Base-by-base conservation (phyloP, 2,888 invertebrate genomes). In the Aphidoletes aphidimyza region DNA sequence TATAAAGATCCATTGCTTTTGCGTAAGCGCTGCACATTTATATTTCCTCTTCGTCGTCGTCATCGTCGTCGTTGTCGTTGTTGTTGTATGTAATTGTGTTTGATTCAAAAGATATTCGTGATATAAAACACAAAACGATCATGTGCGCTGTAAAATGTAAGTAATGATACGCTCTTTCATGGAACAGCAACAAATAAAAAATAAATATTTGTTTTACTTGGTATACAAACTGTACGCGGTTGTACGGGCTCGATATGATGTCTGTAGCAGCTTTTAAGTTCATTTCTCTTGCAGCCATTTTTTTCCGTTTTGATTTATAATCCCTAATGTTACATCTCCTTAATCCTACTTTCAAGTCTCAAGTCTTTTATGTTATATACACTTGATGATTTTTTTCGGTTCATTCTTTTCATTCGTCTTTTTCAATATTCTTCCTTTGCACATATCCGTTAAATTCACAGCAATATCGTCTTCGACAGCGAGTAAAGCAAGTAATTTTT, bases 131-230 rank as follows among this genome's bases (percentile, higher is more conserved):
- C 47, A 14, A 54, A 69, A 69, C 34, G 69, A 69, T 30, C 26
- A 69, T 69, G 69, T 69, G 14, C 34, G n/a, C 30, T 69, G 69
- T 69, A 30, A 34, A 69, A 69, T 69, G 69, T 69, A 69, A 69
- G 69, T 69, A 69, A 69, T 11, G 2, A 69, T 30, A 19, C 34
- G 11, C 69, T 69, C 8, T 42, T 42, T 42, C 42, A 14, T 42
- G 8, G 8, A 42, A 42, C 42, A 42, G 42, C 42, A 42, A 9
- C 42, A 14, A 42, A 42, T n/a, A n/a, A n/a, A n/a, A n/a, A n/a
- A 42, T 42, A 42, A 42, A 14, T 14, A 42, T 14, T 42, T 42
- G 14, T 42, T 42, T 14, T n/a, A 42, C 8, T 9, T 42, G 42
- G 42, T 42, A 42, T 6, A 42, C 42, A 14, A 14, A 42, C 14